phyloP scores from a whole-genome alignment of 2,113 vertebrate species.

The Leucopsar rothschildi region DNA sequence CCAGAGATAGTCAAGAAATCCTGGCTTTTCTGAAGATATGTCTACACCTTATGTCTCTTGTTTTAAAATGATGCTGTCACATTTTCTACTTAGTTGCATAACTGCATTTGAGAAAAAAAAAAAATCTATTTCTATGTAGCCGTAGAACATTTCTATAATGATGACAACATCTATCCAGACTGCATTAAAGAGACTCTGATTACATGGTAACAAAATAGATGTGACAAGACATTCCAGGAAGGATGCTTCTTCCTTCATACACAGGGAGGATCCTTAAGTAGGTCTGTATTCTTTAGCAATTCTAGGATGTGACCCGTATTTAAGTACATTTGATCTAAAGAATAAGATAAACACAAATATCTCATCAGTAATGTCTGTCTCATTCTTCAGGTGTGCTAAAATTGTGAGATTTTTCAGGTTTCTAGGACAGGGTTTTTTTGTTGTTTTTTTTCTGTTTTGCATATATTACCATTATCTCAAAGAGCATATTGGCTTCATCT shows the following conservation, averaged over 20 bases:
- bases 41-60: background rate
- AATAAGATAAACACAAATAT: background rate
- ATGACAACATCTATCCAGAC: background rate
- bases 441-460: background rate
- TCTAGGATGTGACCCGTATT: background rate
- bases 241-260: background rate
- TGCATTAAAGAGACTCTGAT: background rate
- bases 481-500: background rate
- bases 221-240: background rate
- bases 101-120: background rate
- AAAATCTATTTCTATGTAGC: background rate
- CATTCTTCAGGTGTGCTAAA: background rate
- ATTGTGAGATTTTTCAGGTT: background rate
- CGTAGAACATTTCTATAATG: background rate
- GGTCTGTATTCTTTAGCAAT: background rate
- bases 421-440: background rate
- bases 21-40: background rate
- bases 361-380: background rate
- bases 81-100: background rate
- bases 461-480: slow-evolving; percentile 4
- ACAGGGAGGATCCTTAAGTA: rapidly evolving
- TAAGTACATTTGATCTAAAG: background rate
- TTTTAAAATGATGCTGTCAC: background rate
- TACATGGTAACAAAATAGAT: background rate
- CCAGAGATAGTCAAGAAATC: background rate